These are phyloP conservation scores for Clarias fuscus DNA, from an alignment of 2,797 vertebrate species.

Conservation along the genomic window DNA sequence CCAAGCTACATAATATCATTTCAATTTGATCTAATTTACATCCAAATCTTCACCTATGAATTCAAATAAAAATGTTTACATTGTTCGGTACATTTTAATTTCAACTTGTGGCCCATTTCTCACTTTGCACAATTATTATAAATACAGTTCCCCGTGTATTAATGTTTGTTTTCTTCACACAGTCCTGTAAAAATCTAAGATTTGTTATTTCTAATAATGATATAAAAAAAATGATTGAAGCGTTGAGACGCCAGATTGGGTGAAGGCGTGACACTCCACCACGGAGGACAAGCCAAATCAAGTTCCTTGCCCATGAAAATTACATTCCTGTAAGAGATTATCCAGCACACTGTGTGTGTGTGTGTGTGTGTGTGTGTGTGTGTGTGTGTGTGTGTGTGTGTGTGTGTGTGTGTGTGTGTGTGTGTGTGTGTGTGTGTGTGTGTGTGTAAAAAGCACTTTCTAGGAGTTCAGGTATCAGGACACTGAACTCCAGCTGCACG, in stretches of 20 bases:
- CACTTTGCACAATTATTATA: background rate
- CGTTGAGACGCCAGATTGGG: background rate
- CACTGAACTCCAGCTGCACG: conserved; percentile 11
- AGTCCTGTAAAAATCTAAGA: background rate
- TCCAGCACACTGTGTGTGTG: conserved; percentile 13
- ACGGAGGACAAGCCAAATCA: conserved; percentile 41
- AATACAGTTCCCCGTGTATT: too few species aligned
- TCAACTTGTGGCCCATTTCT: background rate
- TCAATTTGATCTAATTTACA: background rate
- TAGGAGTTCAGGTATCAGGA: conserved; percentile 41
- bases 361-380: too few species aligned
- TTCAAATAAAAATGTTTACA: background rate
- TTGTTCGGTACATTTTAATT: background rate
- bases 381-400: conserved; percentile 23
- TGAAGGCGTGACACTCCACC: background rate
- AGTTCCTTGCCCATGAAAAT: conserved; percentile 35
- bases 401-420: conserved; percentile 23
- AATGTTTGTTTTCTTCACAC: background rate
- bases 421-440: conserved; percentile 13
- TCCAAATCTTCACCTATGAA: background rate
- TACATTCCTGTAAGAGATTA: conserved; percentile 44
- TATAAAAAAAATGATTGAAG: background rate
- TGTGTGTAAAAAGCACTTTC: conserved; percentile 51
- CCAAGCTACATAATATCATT: background rate
- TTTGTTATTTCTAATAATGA: background rate